Percentiles rank a stretch among this genome's conserved stretches.
Evolutionary conservation across 2,797 vertebrate species (phyloP).

Genomic region (Poecile montanus): DNA sequence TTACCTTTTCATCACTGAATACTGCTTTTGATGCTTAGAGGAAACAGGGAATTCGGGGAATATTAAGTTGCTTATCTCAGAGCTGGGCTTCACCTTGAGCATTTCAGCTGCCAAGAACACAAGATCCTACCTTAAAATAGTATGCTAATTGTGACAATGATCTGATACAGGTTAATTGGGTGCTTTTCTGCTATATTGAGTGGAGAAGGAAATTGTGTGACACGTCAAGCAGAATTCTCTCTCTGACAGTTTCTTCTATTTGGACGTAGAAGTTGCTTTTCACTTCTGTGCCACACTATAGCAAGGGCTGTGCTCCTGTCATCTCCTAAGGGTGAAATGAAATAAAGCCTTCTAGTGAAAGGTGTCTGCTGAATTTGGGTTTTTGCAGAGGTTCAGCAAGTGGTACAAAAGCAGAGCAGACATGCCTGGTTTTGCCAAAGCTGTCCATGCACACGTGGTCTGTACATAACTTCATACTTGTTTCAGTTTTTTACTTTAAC

Average conservation of each 20-base stretch:
- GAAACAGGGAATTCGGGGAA: not conserved
- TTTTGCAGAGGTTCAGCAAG: not conserved
- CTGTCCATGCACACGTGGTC: not conserved
- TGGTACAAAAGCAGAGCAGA: not conserved
- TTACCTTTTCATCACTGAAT: not conserved
- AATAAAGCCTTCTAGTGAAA: not conserved
- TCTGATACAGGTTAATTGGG: not conserved
- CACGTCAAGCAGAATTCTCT: not conserved
- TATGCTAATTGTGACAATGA: not conserved
- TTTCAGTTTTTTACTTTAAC: not conserved
- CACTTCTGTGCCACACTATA: not conserved
- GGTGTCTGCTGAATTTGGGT: not conserved
- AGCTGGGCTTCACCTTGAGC: not conserved
- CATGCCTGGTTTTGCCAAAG: not conserved
- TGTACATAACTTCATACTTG: not conserved
- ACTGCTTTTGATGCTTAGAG: not conserved
- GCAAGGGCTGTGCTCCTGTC: not conserved
- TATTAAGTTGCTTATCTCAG: not conserved
- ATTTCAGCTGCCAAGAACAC: not conserved
- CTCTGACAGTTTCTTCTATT: not conserved
- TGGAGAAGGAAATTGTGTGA: not conserved
- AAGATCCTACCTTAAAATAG: not conserved
- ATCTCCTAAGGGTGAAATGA: not conserved
- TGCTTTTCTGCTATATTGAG: not conserved
- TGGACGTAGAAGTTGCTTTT: not conserved